Conservation (phyloP, 2,888 invertebrate genomes). For the Antheraea yamamai region DNA sequence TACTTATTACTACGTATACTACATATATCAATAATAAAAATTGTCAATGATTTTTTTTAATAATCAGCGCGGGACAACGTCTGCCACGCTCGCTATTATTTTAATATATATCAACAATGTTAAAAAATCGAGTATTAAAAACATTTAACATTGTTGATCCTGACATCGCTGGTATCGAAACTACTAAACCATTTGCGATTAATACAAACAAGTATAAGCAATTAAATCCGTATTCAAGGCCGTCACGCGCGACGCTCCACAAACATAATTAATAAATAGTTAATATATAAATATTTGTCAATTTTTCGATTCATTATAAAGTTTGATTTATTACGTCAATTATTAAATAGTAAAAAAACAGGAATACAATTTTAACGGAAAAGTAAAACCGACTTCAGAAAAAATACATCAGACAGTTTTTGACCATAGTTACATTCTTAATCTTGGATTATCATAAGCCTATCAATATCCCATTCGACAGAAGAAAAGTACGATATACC, state of each 20-base stretch:
- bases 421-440: no score
- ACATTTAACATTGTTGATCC: not conserved
- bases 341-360: not conserved
- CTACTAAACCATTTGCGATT: not conserved
- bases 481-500: no score
- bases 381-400: not conserved
- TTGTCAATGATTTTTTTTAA: no score
- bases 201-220: not conserved
- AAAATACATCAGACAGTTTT: no score
- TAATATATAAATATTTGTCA: conserved; percentile 3
- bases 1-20: no score
- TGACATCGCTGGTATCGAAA: not conserved
- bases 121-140: no score
- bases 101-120: no score
- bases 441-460: no score
- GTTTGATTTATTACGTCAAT: conserved; percentile 1
- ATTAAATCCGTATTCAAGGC: not conserved
- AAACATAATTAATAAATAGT: conserved; percentile 22
- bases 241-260: conserved; percentile 27
- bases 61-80: no score
- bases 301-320: conserved; percentile 17
- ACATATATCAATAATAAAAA: no score
- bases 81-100: no score
- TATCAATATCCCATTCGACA: no score
- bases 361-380: not conserved